phyloP scores from a whole-genome alignment of 2,888 invertebrate genomes.

The Brachyptera risi region DNA sequence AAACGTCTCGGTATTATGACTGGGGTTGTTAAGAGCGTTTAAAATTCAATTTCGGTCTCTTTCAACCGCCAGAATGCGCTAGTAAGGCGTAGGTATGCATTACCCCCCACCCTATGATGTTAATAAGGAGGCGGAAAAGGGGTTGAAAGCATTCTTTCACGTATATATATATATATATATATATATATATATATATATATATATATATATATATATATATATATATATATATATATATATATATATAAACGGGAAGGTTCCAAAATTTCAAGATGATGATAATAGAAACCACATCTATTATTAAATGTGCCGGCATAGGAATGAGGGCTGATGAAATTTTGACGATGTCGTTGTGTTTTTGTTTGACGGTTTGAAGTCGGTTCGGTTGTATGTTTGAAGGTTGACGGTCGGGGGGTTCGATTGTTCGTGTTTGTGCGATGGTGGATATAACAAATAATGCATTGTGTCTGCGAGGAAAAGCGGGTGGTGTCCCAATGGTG shows the following conservation, averaged over 20 bases:
- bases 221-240: too few relatives aligned
- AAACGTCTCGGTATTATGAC: neutral
- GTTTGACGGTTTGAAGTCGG: too few relatives aligned
- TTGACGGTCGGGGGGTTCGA: too few relatives aligned
- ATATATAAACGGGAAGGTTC: neutral
- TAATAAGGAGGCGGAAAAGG: neutral
- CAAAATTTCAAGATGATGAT: neutral
- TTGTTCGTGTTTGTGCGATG: too few relatives aligned
- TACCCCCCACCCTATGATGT: neutral
- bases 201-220: too few relatives aligned
- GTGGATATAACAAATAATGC: too few relatives aligned
- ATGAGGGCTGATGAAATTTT: neutral
- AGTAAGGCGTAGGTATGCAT: neutral
- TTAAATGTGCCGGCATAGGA: neutral
- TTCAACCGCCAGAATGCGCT: conserved; percentile 4
- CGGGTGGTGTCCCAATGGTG: too few relatives aligned
- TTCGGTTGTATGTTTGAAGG: too few relatives aligned
- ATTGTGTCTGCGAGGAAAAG: too few relatives aligned
- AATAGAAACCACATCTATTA: neutral
- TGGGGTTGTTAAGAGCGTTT: neutral
- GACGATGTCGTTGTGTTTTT: neutral
- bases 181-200: too few relatives aligned
- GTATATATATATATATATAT: too few relatives aligned
- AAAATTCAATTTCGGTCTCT: conserved; percentile 7
- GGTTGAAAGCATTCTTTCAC: too few relatives aligned